Base-by-base conservation (phyloP, 2,888 invertebrate species). In the Oligia strigilis region DNA sequence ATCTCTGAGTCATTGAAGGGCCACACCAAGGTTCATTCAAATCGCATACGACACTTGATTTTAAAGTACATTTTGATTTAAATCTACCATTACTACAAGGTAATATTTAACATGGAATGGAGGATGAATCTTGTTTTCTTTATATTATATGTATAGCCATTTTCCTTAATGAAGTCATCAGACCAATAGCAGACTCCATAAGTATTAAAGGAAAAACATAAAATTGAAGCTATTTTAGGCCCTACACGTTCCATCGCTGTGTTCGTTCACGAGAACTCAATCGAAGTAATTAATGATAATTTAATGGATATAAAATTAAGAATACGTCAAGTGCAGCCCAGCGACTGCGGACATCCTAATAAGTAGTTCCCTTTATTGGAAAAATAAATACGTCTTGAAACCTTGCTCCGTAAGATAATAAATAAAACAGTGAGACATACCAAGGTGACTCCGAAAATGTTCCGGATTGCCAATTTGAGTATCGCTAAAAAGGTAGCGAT, bases 401-500 rank as follows among this genome's bases (percentile, higher is more conserved):
- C 87, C 78, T 88, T 82, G 76, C 66, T 71, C 49, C 46, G 67
- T 76, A 77, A 83, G 85, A 62, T 82, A 79, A 81, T 81, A 88
- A 88, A 84, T 77, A 85, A 82, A 49, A 79, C 69, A 67, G 64
- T 60, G 67, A 75, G 71, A 29, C 77, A 79, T n/a, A 62, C 73
- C 82, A 88, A 88, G 84, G 87, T 84, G 66, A 88, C 74, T 74
- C 78, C 85, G 46, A 84, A 86, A 81, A 80, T 78, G 78, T 88
- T 87, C 78, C 84, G 84, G 71, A 75, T 80, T 74, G 78, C 84
- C 87, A 81, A 81, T 83, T 87, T 85, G 80, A 78, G 75, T 75
- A 65, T 70, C 73, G 77, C 83, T 80, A 78, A 81, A 86, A 83
- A 78, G 78, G 81, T 72, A 82, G 58, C 72, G 79, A 65, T 69